These are phyloP conservation scores for Oreotragus oreotragus DNA, from an alignment of 2,113 vertebrate genomes.

Conservation along the genomic window DNA sequence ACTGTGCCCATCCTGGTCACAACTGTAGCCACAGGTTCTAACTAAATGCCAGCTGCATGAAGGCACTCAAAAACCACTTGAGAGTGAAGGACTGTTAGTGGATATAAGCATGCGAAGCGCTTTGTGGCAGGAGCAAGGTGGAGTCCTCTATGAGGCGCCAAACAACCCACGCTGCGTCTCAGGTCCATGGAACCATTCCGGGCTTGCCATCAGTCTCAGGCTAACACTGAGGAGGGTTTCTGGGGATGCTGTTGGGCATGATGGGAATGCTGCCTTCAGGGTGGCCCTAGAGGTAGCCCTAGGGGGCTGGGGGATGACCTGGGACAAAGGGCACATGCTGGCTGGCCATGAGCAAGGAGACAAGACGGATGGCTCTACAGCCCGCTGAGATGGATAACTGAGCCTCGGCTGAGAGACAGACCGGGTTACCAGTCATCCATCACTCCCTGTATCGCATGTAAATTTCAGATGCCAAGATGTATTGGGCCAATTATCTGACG, in stretches of 20 bases:
- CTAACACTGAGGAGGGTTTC: not conserved
- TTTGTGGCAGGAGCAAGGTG: not conserved
- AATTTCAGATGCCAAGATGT: conserved; percentile 74
- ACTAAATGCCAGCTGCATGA: not conserved
- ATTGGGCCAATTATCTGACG: conserved; percentile 79
- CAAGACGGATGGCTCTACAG: not conserved
- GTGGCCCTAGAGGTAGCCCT: not conserved
- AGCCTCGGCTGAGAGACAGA: conserved; percentile 18
- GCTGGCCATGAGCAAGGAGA: conserved; percentile 43
- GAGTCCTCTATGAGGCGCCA: not conserved
- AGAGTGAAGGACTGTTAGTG: not conserved
- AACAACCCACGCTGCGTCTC: not conserved
- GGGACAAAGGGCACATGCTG: not conserved
- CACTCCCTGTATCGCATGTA: conserved; percentile 64
- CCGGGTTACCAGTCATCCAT: conserved; percentile 66
- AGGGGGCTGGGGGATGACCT: not conserved
- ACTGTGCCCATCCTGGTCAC: not conserved
- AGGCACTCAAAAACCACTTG: not conserved
- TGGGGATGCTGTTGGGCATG: not conserved
- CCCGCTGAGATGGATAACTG: conserved; percentile 36
- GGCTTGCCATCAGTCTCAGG: not conserved
- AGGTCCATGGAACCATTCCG: not conserved
- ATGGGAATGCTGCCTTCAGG: not conserved
- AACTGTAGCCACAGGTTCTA: not conserved
- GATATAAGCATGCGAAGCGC: not conserved